Conservation (phyloP, 1,140 invertebrate species). For the Drosophila kikkawai region DNA sequence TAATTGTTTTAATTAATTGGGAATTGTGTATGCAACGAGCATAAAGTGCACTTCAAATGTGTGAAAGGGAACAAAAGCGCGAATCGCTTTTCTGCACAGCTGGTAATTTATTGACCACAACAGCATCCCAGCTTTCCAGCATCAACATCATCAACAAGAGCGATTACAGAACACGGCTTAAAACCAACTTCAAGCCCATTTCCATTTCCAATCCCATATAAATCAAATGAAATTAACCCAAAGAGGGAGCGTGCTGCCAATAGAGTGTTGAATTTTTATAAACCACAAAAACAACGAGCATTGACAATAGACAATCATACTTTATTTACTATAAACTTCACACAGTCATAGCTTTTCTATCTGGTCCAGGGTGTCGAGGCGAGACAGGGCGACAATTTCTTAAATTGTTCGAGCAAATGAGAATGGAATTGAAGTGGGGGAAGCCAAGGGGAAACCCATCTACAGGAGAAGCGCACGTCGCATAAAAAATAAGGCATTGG, state of each 20-base stretch:
- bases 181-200: constrained; percentile 19
- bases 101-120: constrained; percentile 77
- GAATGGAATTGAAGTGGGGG: constrained; percentile 40
- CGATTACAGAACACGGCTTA: constrained; percentile 52
- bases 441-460: constrained; percentile 46
- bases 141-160: constrained; percentile 46
- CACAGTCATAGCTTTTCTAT: constrained; percentile 36
- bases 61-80: constrained; percentile 62
- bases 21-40: constrained; percentile 75
- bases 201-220: constrained; percentile 50
- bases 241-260: constrained; percentile 40
- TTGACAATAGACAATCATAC: constrained; percentile 66
- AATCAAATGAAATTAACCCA: constrained; percentile 80
- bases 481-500: constrained; percentile 43
- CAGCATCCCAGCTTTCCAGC: constrained; percentile 31
- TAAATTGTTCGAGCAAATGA: constrained; percentile 75
- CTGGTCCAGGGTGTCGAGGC: constrained; percentile 8
- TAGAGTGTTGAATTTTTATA: constrained; percentile 71
- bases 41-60: constrained; percentile 78
- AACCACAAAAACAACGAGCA: constrained; percentile 50
- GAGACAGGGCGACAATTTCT: constrained; percentile 69
- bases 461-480: constrained; percentile 50
- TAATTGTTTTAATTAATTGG: constrained; percentile 82
- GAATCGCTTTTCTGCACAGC: constrained; percentile 64
- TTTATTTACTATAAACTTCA: constrained; percentile 73